phyloP scores from a whole-genome alignment of 2,888 invertebrate genomes.

The Cerastoderma edule region DNA sequence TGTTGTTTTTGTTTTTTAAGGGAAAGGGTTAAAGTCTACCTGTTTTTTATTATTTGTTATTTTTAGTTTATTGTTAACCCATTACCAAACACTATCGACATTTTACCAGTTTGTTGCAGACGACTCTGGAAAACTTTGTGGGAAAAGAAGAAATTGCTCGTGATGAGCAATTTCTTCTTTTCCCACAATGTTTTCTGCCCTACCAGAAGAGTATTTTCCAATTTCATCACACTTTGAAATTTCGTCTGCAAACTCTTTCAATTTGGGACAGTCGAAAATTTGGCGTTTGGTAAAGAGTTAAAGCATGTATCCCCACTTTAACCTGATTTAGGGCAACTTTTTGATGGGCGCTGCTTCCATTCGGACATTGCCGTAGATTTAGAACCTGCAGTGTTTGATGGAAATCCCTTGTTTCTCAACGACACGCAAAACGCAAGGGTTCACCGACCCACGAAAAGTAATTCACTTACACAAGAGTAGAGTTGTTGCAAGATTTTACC shows the following conservation, averaged over 20 bases:
- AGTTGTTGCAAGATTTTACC: no score
- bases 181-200: neutral
- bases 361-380: slow-evolving; percentile 44
- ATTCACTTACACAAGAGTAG: neutral
- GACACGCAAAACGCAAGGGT: slow-evolving; percentile 20
- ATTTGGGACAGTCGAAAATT: slow-evolving; percentile 2
- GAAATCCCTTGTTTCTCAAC: slow-evolving; percentile 42
- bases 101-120: no score
- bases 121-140: no score
- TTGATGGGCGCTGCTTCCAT: slow-evolving; percentile 22
- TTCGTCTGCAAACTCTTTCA: neutral
- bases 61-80: no score
- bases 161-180: neutral
- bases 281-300: neutral
- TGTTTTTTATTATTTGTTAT: no score
- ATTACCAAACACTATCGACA: no score
- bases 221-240: neutral
- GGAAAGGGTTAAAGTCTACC: no score
- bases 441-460: slow-evolving; percentile 37
- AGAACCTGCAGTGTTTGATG: slow-evolving; percentile 43
- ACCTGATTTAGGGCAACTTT: slow-evolving; percentile 12
- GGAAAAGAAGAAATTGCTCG: neutral
- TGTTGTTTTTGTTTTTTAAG: no score
- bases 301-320: neutral
- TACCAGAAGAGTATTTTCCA: neutral